Evolutionary conservation across 1,140 invertebrate species (phyloP).

Genomic region (Nylanderia fulva): DNA sequence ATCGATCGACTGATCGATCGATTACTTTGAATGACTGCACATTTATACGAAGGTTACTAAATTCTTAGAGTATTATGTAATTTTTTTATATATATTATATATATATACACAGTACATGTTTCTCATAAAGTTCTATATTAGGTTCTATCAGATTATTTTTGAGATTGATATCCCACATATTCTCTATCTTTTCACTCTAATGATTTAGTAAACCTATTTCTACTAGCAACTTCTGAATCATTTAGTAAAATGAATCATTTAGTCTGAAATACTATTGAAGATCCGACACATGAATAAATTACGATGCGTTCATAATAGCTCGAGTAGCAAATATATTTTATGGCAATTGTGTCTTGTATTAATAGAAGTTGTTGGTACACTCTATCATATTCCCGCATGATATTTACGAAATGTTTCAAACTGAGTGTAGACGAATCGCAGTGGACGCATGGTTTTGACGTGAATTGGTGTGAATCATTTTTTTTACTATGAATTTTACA

Average conservation of each 20-base stretch:
- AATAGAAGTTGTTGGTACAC: conserved; percentile 72
- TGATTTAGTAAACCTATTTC: conserved; percentile 53
- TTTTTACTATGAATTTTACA: conserved; percentile 66
- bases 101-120: conserved; percentile 1
- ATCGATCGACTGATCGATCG: not conserved
- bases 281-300: conserved; percentile 8
- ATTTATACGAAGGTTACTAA: conserved; percentile 52
- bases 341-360: not conserved
- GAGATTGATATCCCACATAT: conserved; percentile 17
- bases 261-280: conserved; percentile 14
- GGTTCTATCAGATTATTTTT: conserved; percentile 26
- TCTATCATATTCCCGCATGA: conserved; percentile 75
- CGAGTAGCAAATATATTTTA: conserved; percentile 31
- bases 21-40: conserved; percentile 40
- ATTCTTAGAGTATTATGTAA: conserved; percentile 49
- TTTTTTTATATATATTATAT: not conserved
- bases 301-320: conserved; percentile 16
- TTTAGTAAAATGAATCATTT: conserved; percentile 40
- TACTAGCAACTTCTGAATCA: conserved; percentile 58
- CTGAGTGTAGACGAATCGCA: conserved; percentile 77
- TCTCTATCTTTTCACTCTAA: conserved; percentile 27
- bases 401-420: conserved; percentile 73
- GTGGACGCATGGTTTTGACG: conserved; percentile 82
- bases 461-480: conserved; percentile 73
- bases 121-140: conserved; percentile 17